Conservation (phyloP, 2,888 invertebrate genomes). For the Epirrhoe alternata region DNA sequence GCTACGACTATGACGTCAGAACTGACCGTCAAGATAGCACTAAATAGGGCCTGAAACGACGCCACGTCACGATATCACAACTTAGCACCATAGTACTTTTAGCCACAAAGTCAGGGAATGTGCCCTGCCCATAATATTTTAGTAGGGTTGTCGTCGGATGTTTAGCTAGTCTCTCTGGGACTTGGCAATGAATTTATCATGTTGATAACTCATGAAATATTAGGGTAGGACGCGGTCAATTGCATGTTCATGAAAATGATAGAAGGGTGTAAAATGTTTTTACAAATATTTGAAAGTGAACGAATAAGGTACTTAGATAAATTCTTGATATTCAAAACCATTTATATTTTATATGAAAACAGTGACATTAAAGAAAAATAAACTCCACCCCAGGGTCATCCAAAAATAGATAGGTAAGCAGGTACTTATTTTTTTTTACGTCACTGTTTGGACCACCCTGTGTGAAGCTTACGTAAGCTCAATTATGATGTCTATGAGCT, state of each 20-base stretch:
- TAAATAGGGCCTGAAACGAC: no score
- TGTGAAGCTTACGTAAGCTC: no score
- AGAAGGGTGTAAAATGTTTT: background rate
- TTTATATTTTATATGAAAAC: no score
- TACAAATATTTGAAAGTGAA: background rate
- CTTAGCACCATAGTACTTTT: background rate
- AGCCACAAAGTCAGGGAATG: constrained; percentile 1
- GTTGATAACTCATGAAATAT: constrained; percentile 14
- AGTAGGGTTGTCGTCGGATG: constrained; percentile 14
- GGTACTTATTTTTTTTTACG: no score
- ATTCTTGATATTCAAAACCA: no score
- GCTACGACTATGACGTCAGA: no score
- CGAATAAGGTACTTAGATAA: background rate
- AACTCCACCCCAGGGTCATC: no score
- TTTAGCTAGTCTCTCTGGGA: constrained; percentile 8
- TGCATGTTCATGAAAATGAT: constrained; percentile 9
- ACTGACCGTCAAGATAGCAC: no score
- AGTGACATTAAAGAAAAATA: no score
- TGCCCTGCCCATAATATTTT: constrained; percentile 17
- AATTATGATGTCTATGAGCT: no score
- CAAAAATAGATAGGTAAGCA: no score
- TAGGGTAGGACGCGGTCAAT: constrained; percentile 7
- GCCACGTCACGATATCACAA: background rate
- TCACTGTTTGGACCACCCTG: no score
- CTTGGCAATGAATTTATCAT: constrained; percentile 17